Evolutionary conservation across 2,113 vertebrate genomes (phyloP), one percentile per base, ranked within the genome.

Genomic region (Mustelus asterias): DNA sequence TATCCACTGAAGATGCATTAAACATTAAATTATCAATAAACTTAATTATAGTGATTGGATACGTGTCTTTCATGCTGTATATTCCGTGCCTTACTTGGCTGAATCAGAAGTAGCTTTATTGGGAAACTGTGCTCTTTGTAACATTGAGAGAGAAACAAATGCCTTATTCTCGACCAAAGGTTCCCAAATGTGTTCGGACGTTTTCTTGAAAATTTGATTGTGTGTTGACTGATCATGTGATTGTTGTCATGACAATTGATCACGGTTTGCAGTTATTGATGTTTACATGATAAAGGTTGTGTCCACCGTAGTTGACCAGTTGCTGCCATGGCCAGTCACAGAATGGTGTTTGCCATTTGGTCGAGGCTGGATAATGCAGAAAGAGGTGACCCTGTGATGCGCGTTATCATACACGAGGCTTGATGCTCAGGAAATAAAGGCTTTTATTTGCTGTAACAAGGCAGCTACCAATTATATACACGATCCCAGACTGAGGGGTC

Each of bases 1-100:
- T 72, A 95, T 69, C 69, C 22, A 95, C 93, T 69, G 44, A 95
- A 95, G 41, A 95, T 95, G 37, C 24, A 70, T 94, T 70, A 48
- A 70, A 69, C 22, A 70, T 70, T 26, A 72, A 48, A 72, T 92
- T 69, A 63, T 72, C 93, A 95, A 72, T 65, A 92, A 65, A 72
- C 20, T 14, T 72, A 95, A 95, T 72, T 70, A 29, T 44, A 72
- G 67, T 16, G 26, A 48, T 72, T 95, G 24, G 65, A 33, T 95
- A 29, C 20, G 11, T 72, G n/a, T 63, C 29, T 29, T 65, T 92
- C 18, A 20, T 72, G 69, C 11, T 70, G 37, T 2, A 26, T 48
- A 44, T 70, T 94, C 41, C 20, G 44, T 69, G 65, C 20, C 24
- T 26, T 6, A 14, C 18, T 48, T 29, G 20, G 65, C 11, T 29